Conservation (phyloP, 2,797 vertebrate species). For the Hyperoplus lanceolatus region DNA sequence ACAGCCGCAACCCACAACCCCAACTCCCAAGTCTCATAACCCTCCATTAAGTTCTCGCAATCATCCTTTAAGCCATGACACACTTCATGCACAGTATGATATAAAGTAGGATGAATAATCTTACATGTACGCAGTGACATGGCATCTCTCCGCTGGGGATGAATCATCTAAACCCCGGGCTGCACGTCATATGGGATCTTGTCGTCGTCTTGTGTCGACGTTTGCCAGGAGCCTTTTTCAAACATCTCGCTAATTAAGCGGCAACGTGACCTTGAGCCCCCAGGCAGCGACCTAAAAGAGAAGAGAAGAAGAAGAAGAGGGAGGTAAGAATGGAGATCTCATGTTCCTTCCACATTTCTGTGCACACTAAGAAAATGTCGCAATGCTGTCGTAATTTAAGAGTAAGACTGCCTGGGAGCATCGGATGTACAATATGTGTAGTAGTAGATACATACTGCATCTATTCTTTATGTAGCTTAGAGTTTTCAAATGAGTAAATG, state of each 20-base stretch:
- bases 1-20: background rate
- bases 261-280: slow-evolving; percentile 58
- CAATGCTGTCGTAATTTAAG: background rate
- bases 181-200: slow-evolving; percentile 37
- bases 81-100: slow-evolving; percentile 16
- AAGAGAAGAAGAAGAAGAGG: background rate
- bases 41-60: slow-evolving; percentile 45
- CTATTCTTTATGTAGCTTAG: too few relatives aligned
- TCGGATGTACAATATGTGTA: background rate
- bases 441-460: background rate
- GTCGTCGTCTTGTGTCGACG: slow-evolving; percentile 36
- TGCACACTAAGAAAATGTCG: background rate
- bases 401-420: background rate
- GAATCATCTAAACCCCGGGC: slow-evolving; percentile 42
- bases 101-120: slow-evolving; percentile 31
- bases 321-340: background rate
- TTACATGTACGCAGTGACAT: slow-evolving; percentile 28
- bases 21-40: slow-evolving; percentile 29
- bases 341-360: background rate
- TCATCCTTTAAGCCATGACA: slow-evolving; percentile 47
- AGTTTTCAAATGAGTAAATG: background rate
- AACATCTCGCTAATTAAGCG: slow-evolving; percentile 59
- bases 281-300: slow-evolving; percentile 40
- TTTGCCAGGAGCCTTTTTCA: slow-evolving; percentile 46
- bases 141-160: slow-evolving; percentile 25